A percentile compares a stretch with the other conserved stretches of the same genome.
phyloP scores from a whole-genome alignment of 2,113 vertebrate genomes.

The Platichthys stellatus region DNA sequence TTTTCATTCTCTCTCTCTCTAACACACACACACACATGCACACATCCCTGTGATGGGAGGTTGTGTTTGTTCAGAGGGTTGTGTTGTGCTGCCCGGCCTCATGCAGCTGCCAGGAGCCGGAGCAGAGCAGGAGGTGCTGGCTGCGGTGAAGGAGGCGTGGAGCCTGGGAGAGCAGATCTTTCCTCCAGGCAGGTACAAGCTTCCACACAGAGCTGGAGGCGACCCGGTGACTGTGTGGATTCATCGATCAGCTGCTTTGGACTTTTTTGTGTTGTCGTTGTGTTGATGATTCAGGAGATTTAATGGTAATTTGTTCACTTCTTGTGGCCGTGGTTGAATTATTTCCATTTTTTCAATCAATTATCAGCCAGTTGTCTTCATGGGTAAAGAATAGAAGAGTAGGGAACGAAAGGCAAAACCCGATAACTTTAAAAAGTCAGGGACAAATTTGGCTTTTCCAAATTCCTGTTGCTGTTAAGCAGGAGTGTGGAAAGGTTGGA shows the following conservation, averaged over 20 bases:
- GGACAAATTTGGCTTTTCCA: no score
- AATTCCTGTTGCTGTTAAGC: no score
- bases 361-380: no score
- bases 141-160: slow-evolving; percentile 36
- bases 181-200: slow-evolving; percentile 42
- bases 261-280: no score
- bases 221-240: not conserved
- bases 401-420: no score
- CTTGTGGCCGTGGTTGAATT: no score
- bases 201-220: not conserved
- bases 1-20: not conserved
- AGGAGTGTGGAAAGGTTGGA: no score
- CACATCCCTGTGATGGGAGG: slow-evolving; percentile 44
- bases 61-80: slow-evolving; percentile 63
- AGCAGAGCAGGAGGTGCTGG: slow-evolving; percentile 51
- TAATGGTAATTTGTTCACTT: no score
- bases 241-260: not conserved
- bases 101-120: slow-evolving; percentile 37
- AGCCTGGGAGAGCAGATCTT: slow-evolving; percentile 21
- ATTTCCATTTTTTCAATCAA: no score
- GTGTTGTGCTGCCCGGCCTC: slow-evolving; percentile 34
- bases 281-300: no score
- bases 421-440: no score
- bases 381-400: not conserved
- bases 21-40: not conserved